These are phyloP conservation scores for Prosapia bicincta DNA, from an alignment of 2,888 invertebrate genomes.

Conservation along the genomic window DNA sequence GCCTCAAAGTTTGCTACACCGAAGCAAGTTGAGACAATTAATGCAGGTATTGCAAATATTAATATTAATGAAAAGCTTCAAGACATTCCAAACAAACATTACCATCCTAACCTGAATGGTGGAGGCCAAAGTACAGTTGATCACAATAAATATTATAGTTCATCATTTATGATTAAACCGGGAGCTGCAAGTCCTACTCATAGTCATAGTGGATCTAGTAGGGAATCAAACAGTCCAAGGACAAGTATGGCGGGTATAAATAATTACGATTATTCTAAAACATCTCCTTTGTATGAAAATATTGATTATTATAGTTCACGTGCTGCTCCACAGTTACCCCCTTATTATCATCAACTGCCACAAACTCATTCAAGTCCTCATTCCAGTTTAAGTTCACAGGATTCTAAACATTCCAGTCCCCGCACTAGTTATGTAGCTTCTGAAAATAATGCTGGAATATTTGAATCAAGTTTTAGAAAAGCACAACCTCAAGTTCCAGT, in stretches of 20 bases:
- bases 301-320: slow-evolving; percentile 71
- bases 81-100: slow-evolving; percentile 26
- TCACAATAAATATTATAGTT: slow-evolving; percentile 39
- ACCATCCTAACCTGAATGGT: slow-evolving; percentile 31
- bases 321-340: slow-evolving; percentile 50
- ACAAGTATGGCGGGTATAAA: slow-evolving; percentile 43
- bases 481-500: slow-evolving; percentile 80
- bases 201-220: slow-evolving; percentile 58
- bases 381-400: slow-evolving; percentile 48
- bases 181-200: slow-evolving; percentile 53
- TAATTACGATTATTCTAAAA: slow-evolving; percentile 39
- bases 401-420: slow-evolving; percentile 51
- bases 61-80: slow-evolving; percentile 30
- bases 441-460: slow-evolving; percentile 48
- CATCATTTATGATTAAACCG: slow-evolving; percentile 34
- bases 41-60: slow-evolving; percentile 36
- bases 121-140: slow-evolving; percentile 29
- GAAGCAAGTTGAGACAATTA: slow-evolving; percentile 65
- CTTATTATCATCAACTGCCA: slow-evolving; percentile 59
- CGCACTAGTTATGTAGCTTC: slow-evolving; percentile 45
- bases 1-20: slow-evolving; percentile 76
- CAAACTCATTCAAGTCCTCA: slow-evolving; percentile 48
- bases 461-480: slow-evolving; percentile 61
- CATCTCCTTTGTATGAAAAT: slow-evolving; percentile 72
- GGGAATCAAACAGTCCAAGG: slow-evolving; percentile 52